These are phyloP conservation scores for Pristionchus mayeri DNA, from an alignment of 2,888 invertebrate species.

Conservation along the genomic window DNA sequence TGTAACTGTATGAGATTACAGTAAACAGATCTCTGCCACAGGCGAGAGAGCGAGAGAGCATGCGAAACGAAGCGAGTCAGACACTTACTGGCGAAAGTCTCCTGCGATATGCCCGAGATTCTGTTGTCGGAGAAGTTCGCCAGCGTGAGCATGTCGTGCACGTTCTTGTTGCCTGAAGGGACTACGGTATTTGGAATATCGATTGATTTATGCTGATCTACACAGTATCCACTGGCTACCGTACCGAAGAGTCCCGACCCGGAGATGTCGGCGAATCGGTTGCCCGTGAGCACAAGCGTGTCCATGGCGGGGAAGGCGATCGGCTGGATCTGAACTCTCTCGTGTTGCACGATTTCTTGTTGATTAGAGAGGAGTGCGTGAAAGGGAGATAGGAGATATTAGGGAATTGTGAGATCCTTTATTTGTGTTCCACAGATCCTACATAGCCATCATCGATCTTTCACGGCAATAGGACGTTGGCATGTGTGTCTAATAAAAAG, in stretches of 20 bases:
- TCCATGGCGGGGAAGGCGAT: conserved; percentile 44
- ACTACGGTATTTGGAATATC: neutral
- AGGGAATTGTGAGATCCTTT: no score
- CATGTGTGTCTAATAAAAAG: no score
- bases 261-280: conserved; percentile 43
- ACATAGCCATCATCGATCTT: no score
- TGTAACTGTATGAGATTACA: no score
- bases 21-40: no score
- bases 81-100: conserved; percentile 46
- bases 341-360: no score
- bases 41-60: no score
- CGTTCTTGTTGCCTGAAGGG: conserved; percentile 10
- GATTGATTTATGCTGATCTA: neutral
- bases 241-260: conserved; percentile 11
- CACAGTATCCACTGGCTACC: neutral
- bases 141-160: neutral
- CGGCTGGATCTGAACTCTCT: conserved; percentile 39
- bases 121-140: conserved; percentile 44
- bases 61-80: no score
- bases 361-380: no score
- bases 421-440: no score
- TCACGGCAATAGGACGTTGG: no score
- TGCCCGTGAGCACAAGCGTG: conserved; percentile 47
- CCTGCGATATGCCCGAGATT: conserved; percentile 27
- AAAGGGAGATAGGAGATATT: no score